These are phyloP conservation scores for Sinodicranocentrus sp. DNA, from an alignment of 2,888 invertebrate genomes.

Conservation along the genomic window DNA sequence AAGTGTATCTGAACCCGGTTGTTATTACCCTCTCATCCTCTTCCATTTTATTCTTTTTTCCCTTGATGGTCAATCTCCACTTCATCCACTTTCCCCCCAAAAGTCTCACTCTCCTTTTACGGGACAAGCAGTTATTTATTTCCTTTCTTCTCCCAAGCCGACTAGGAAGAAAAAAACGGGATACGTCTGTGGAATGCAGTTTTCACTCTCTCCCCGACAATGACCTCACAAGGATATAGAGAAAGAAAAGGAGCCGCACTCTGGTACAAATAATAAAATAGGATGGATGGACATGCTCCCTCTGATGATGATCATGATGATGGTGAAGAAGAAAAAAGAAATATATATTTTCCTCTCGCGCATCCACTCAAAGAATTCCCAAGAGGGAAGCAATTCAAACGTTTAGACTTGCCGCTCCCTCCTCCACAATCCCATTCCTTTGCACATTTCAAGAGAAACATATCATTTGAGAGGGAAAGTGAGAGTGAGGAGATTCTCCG, in stretches of 20 bases:
- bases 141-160: too few species aligned
- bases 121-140: not conserved
- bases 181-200: not conserved
- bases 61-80: constrained; percentile 67
- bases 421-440: not conserved
- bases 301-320: constrained; percentile 5
- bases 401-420: constrained; percentile 11
- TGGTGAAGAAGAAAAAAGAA: not conserved
- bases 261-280: not conserved
- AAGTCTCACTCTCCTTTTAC: constrained; percentile 7
- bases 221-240: not conserved
- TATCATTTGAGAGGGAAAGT: not conserved
- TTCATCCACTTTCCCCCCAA: constrained; percentile 36
- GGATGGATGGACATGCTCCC: constrained; percentile 2
- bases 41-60: constrained; percentile 4
- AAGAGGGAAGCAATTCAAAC: constrained; percentile 44
- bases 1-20: too few species aligned
- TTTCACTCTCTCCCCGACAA: not conserved
- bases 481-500: not conserved
- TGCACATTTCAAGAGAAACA: not conserved
- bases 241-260: not conserved
- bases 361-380: constrained; percentile 44
- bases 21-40: constrained; percentile 16
- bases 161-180: constrained; percentile 1
- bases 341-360: not conserved